phyloP scores from a whole-genome alignment of 1,140 invertebrate species.

The Druon quercuslanigerum region DNA sequence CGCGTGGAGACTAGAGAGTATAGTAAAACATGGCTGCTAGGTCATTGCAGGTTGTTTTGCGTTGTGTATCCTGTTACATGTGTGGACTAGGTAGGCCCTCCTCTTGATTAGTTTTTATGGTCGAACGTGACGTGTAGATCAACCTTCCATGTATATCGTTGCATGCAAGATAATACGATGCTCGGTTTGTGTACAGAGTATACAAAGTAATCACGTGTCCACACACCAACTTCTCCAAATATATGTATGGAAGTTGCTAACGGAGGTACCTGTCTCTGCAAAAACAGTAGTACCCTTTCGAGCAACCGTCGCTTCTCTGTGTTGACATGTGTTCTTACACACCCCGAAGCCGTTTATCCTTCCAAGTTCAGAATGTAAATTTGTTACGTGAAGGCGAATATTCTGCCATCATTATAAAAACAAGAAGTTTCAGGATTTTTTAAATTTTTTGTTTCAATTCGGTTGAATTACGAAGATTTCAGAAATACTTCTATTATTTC shows the following conservation, averaged over 20 bases:
- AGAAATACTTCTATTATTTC: no score
- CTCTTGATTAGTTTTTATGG: conserved; percentile 28
- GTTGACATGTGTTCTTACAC: conserved; percentile 16
- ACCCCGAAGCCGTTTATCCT: neutral
- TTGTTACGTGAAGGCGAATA: neutral
- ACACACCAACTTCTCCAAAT: neutral
- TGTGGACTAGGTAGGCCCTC: neutral
- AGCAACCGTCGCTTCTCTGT: neutral
- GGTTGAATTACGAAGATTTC: no score
- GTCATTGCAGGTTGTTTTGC: neutral
- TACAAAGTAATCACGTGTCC: neutral
- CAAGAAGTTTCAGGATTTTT: no score
- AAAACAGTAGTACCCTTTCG: neutral
- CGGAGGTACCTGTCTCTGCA: neutral
- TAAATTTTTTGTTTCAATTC: no score
- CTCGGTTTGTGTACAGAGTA: neutral
- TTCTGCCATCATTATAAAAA: neutral
- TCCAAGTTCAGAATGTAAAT: neutral
- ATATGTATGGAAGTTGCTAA: neutral
- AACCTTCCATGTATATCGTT: neutral
- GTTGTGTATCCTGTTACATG: conserved; percentile 7
- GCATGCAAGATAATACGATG: conserved; percentile 4
- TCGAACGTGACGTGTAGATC: conserved; percentile 23
- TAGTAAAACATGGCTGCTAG: neutral
- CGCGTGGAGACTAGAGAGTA: neutral